These are phyloP conservation scores for Heteromyza rotundicornis DNA, from an alignment of 2,888 invertebrate genomes.

Conservation along the genomic window DNA sequence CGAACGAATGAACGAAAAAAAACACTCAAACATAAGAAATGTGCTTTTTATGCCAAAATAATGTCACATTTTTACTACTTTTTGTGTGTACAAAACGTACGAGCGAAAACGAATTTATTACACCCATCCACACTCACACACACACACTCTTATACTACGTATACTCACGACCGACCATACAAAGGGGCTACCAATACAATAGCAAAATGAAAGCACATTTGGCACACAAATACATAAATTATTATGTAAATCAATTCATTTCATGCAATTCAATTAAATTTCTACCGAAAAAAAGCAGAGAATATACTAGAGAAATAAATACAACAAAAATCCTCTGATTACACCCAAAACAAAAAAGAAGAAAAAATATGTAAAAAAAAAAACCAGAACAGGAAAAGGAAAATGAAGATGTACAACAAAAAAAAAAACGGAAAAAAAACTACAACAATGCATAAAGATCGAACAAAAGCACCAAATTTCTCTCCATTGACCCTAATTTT, in stretches of 20 bases:
- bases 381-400: neutral
- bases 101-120: neutral
- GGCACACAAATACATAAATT: constrained; percentile 31
- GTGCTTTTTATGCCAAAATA: constrained; percentile 21
- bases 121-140: constrained; percentile 5
- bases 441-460: neutral
- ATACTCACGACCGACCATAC: neutral
- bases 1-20: neutral
- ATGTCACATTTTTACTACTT: constrained; percentile 19
- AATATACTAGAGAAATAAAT: neutral
- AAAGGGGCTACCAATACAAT: neutral
- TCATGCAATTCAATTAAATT: constrained; percentile 49
- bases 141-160: neutral
- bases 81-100: constrained; percentile 8
- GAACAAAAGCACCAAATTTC: neutral
- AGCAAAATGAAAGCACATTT: constrained; percentile 19
- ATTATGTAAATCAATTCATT: constrained; percentile 38
- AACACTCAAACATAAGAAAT: constrained; percentile 12
- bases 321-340: too few species aligned
- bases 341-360: too few species aligned
- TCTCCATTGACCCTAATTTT: neutral
- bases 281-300: constrained; percentile 29
- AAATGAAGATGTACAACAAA: neutral
- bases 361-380: too few species aligned
- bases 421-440: neutral